These are phyloP conservation scores for Drosophila ironensis DNA, from an alignment of 1,140 invertebrate species.

Conservation along the genomic window DNA sequence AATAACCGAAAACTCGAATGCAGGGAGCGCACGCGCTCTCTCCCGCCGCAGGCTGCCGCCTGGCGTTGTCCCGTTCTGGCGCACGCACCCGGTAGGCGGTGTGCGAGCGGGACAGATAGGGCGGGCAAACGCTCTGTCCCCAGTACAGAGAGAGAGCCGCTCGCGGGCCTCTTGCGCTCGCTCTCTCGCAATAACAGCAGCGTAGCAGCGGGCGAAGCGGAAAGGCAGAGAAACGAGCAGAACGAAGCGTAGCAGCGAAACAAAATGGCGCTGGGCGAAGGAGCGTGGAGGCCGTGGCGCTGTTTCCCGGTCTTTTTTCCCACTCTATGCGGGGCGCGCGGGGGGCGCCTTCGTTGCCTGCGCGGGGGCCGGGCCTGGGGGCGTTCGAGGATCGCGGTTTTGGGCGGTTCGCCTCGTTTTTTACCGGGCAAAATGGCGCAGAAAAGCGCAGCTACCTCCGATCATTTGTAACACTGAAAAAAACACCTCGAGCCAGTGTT, in stretches of 20 bases:
- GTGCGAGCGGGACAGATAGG: slow-evolving; percentile 1
- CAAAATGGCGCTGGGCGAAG: slow-evolving; percentile 27
- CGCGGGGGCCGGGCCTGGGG: too few species aligned
- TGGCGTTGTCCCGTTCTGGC: slow-evolving; percentile 4
- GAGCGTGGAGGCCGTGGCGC: slow-evolving; percentile 18
- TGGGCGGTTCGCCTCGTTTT: neutral
- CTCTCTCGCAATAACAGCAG: neutral
- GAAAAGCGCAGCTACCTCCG: neutral
- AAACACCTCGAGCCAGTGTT: neutral
- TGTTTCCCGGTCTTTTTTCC: slow-evolving; percentile 2
- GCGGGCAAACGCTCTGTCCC: too few species aligned
- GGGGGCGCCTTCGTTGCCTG: neutral
- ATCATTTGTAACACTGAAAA: neutral
- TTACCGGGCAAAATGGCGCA: neutral
- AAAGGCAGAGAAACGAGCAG: slow-evolving; percentile 31
- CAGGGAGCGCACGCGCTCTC: slow-evolving; percentile 39
- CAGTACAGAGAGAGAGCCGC: neutral
- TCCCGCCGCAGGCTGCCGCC: too few species aligned
- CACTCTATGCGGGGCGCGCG: neutral
- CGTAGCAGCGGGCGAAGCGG: slow-evolving; percentile 25
- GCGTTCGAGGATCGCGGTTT: neutral
- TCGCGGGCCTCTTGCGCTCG: too few species aligned
- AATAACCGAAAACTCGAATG: slow-evolving; percentile 78
- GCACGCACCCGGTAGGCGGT: neutral
- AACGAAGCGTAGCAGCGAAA: too few species aligned